Conservation (phyloP, 2,113 vertebrate species). For the Syrmaticus mikado region DNA sequence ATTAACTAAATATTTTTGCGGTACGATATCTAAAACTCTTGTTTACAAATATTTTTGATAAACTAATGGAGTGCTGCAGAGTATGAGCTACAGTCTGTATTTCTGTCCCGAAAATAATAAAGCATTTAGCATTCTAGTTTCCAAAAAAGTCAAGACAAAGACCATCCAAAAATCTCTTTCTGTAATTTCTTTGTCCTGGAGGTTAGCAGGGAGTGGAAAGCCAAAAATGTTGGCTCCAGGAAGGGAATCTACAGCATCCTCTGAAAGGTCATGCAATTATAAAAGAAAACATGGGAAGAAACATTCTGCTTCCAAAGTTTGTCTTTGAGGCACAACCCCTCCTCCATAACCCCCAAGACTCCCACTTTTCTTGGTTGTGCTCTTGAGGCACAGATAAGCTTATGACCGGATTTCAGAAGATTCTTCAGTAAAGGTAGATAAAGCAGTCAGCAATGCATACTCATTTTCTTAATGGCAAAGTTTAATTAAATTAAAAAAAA, state of each 20-base stretch:
- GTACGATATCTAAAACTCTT: not conserved
- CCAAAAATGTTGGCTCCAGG: not conserved
- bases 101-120: not conserved
- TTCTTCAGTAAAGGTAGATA: not conserved
- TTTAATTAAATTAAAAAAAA: not conserved
- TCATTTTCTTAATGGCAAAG: not conserved
- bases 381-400: not conserved
- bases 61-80: not conserved
- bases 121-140: not conserved
- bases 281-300: not conserved
- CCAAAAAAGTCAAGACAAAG: not conserved
- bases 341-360: not conserved
- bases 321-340: not conserved
- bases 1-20: not conserved
- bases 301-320: not conserved
- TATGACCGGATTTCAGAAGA: not conserved
- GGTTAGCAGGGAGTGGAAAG: not conserved
- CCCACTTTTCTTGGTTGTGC: not conserved
- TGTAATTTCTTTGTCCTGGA: not conserved
- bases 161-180: not conserved
- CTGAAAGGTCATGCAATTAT: not conserved
- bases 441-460: not conserved
- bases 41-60: not conserved
- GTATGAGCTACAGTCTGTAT: not conserved
- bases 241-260: no score